Evolutionary conservation across 2,113 vertebrate genomes (phyloP), one percentile per base, ranked within the genome.

Genomic region (Microcebus tavaratra): DNA sequence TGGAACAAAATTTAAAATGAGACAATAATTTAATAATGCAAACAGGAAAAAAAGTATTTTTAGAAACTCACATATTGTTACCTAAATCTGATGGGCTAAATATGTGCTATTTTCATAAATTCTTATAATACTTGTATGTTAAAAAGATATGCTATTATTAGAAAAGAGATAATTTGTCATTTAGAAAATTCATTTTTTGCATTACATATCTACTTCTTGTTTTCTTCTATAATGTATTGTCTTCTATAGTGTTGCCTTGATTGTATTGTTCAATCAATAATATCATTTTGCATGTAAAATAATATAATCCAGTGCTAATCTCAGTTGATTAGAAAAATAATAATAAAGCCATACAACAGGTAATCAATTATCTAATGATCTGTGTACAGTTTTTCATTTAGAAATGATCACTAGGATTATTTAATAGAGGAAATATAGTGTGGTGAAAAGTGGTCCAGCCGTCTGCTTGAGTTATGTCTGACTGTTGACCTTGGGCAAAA

Each of bases 311-410:
- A 15, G 20, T 81, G 25, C n/a, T 82, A 92, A 87, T 97, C 23
- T 25, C 4, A 93, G 39, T 48, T 96, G 36, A 91, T 13, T 84
- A 67, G 92, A 91, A 83, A 87, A 86, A 63, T 34, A 87, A 8
- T 63, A 76, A 88, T 86, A 91, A 91, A 82, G 11, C 29, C 34
- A 59, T 68, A 53, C 2, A 68, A 27, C 17, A 68, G 11, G 27
- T 48, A n/a, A 89, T 82, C 65, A 94, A 2, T 84, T 85, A 76
- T 70, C 36, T 90, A 79, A 61, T 72, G 53, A 79, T 1, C 55
- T 68, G 17, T 87, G 53, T 67, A 29, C 20, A 45, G 17, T 93
- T 95, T 57, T 95, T 39, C 13, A n/a, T 91, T 78, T 79, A 10
- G 18, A 91, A 93, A 79, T 88, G 18, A 57, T 96, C 45, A 68